Evolutionary conservation across 2,113 vertebrate species (phyloP).

Genomic region (Pluvialis apricaria): DNA sequence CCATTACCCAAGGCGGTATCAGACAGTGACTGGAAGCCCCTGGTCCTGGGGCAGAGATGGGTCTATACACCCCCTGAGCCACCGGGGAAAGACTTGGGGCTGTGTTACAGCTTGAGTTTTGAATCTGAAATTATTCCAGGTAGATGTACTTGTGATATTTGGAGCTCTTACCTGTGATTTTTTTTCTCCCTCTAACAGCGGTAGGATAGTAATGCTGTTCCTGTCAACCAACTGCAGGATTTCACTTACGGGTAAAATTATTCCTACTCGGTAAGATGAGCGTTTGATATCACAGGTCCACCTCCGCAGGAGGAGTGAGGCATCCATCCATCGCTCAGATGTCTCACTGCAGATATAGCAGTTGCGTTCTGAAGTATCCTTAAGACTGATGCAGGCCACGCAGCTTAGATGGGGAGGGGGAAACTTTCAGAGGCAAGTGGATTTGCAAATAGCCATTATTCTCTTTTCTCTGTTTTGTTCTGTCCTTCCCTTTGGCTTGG

Average conservation of each 20-base stretch:
- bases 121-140: not conserved
- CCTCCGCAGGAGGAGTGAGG: not conserved
- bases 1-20: accelerated
- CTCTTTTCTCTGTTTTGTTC: not conserved
- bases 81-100: not conserved
- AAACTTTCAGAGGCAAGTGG: not conserved
- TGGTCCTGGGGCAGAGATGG: not conserved
- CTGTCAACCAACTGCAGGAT: not conserved
- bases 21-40: not conserved
- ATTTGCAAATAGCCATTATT: not conserved
- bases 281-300: not conserved
- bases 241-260: not conserved
- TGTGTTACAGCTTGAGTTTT: not conserved
- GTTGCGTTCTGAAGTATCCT: not conserved
- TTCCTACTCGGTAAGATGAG: not conserved
- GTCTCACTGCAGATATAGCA: accelerated
- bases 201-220: not conserved
- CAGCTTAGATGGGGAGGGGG: not conserved
- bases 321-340: not conserved
- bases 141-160: not conserved
- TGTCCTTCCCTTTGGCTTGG: not conserved
- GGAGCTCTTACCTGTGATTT: not conserved
- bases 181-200: not conserved
- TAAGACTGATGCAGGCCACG: not conserved
- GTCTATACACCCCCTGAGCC: not conserved